phyloP scores from a whole-genome alignment of 2,888 invertebrate genomes.

The Lottia scabra region DNA sequence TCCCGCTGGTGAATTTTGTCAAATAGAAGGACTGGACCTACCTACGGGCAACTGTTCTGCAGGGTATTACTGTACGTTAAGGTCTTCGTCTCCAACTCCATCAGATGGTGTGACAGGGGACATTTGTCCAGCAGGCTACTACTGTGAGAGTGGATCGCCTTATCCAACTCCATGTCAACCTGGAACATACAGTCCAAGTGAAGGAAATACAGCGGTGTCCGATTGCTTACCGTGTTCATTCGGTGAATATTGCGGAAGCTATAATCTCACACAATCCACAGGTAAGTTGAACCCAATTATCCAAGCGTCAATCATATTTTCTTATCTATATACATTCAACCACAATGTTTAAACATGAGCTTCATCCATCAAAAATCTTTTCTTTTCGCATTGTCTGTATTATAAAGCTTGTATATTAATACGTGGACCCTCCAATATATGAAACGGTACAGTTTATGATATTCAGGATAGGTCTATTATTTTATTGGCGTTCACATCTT shows the following conservation, averaged over 20 bases:
- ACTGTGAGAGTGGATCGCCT: conserved; percentile 49
- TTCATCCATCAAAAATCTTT: too few relatives aligned
- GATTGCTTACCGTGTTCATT: conserved; percentile 55
- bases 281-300: conserved; percentile 30
- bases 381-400: too few relatives aligned
- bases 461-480: too few relatives aligned
- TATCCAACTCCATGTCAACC: conserved; percentile 52
- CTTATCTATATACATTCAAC: too few relatives aligned
- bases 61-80: conserved; percentile 60
- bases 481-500: too few relatives aligned
- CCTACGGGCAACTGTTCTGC: conserved; percentile 60
- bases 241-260: conserved; percentile 55
- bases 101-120: conserved; percentile 54
- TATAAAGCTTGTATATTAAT: too few relatives aligned
- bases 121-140: conserved; percentile 57
- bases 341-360: too few relatives aligned
- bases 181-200: conserved; percentile 54
- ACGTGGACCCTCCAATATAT: too few relatives aligned
- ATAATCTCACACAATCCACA: conserved; percentile 54
- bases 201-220: conserved; percentile 40
- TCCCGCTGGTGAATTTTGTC: conserved; percentile 61
- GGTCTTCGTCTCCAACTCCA: conserved; percentile 40
- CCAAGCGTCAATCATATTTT: not conserved
- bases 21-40: conserved; percentile 48
- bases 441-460: too few relatives aligned